Conservation (phyloP, 1,140 invertebrate genomes). For the Pectinophora gossypiella region DNA sequence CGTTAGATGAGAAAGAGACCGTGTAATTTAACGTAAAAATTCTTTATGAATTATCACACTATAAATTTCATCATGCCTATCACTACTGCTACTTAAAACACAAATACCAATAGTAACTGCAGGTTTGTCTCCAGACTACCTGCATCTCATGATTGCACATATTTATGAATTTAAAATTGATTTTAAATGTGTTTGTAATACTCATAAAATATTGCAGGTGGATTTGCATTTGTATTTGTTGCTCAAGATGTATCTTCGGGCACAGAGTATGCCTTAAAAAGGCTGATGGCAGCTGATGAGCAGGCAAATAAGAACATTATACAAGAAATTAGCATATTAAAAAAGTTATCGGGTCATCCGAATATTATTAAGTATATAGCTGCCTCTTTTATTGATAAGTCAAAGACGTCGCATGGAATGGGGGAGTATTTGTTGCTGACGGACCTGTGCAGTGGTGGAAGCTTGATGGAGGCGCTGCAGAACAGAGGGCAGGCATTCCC, state of each 20-base stretch:
- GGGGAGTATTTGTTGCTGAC: constrained; percentile 84
- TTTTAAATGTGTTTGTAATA: too few species aligned
- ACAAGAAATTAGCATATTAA: constrained; percentile 87
- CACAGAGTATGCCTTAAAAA: constrained; percentile 94
- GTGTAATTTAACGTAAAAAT: too few species aligned
- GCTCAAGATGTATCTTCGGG: constrained; percentile 91
- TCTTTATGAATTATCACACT: too few species aligned
- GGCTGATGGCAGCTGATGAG: constrained; percentile 86
- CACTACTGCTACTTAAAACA: too few species aligned
- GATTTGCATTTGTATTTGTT: constrained; percentile 95
- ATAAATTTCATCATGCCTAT: too few species aligned
- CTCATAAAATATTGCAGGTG: constrained; percentile 88
- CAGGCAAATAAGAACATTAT: constrained; percentile 85
- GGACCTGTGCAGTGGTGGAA: constrained; percentile 85
- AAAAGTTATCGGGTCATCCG: constrained; percentile 86
- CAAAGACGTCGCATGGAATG: constrained; percentile 80
- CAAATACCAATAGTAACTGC: too few species aligned
- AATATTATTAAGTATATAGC: constrained; percentile 88
- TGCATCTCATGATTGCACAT: too few species aligned
- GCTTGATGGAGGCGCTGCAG: constrained; percentile 88
- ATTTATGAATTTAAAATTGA: too few species aligned
- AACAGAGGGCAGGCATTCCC: constrained; percentile 76
- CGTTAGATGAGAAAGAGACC: too few species aligned
- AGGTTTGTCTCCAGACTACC: too few species aligned
- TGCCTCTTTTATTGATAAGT: constrained; percentile 83